phyloP scores from a whole-genome alignment of 1,140 invertebrate species.

The Drosophila pallidifrons region DNA sequence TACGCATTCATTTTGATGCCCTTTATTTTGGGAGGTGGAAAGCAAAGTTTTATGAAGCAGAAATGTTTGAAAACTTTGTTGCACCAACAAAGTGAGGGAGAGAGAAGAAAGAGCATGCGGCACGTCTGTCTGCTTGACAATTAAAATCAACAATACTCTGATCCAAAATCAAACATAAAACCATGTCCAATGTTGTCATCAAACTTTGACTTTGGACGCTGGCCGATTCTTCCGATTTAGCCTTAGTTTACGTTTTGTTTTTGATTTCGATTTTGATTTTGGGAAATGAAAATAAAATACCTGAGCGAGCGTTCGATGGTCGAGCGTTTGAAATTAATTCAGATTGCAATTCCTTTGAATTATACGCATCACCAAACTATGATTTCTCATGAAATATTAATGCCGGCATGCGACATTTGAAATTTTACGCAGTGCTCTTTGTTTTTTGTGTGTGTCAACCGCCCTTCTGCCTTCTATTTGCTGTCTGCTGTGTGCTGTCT shows the following conservation, averaged over 20 bases:
- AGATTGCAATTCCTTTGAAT: conserved; percentile 83
- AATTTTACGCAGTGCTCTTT: conserved; percentile 66
- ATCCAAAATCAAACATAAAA: conserved; percentile 7
- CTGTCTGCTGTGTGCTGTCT: not conserved
- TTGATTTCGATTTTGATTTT: not conserved
- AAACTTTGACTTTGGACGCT: conserved; percentile 14
- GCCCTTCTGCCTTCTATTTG: not conserved
- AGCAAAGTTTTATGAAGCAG: conserved; percentile 53
- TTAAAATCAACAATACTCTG: conserved; percentile 35
- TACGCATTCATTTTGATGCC: conserved; percentile 43
- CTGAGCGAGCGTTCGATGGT: conserved; percentile 20
- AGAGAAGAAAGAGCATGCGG: not conserved
- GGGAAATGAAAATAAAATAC: conserved; percentile 21
- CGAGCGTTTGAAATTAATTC: conserved; percentile 74
- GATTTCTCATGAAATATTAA: conserved; percentile 84
- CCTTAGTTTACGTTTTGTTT: not conserved
- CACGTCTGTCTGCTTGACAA: conserved; percentile 18
- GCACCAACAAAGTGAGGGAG: not conserved
- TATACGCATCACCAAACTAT: conserved; percentile 83
- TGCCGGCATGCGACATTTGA: conserved; percentile 80
- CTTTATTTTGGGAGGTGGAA: not conserved
- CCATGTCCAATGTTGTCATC: not conserved
- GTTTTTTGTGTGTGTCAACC: conserved; percentile 33
- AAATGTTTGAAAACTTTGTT: conserved; percentile 48
- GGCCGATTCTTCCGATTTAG: not conserved